Evolutionary conservation across 2,888 invertebrate species (phyloP), one percentile per base, ranked within the genome.

Genomic region (Eupithecia exiguata): DNA sequence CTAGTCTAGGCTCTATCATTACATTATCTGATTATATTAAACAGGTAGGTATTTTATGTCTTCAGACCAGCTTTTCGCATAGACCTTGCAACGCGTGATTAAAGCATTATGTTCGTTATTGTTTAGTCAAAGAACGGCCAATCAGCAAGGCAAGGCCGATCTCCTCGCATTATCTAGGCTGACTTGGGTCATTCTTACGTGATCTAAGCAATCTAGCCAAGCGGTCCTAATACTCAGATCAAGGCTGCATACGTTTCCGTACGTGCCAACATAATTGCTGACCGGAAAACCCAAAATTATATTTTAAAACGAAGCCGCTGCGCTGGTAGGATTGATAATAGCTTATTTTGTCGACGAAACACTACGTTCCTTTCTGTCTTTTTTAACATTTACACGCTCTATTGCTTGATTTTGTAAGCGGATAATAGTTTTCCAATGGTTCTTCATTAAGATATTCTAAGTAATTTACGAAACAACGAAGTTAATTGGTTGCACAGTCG

Each of bases 371-470:
- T 69, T 74, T 49, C n/a, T 77, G 72, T 77, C 80, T 83, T 82
- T 84, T 40, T 84, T 88, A 84, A 82, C 89, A 83, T n/a, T 35
- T 38, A 36, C 83, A 88, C 88, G 92, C 87, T 91, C 88, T 84
- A 92, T 90, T 87, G 87, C 81, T 74, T 82, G 77, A 85, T 89
- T 88, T 89, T 87, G 87, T 88, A 91, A 91, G 86, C 88, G 88
- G 86, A 87, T 87, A 86, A 85, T 86, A 83, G 87, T 86, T 89
- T 88, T 85, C 84, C 82, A 86, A 85, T 75, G 66, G 74, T 71
- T 77, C 66, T 63, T 69, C 63, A 69, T 72, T 74, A 78, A 71
- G 75, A 74, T 78, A 74, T 73, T 72, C 68, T 46, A 70, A 78
- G 70, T 72, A 68, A 68, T 71, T 79, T 77, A 66, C 77, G 68